phyloP scores from a whole-genome alignment of 2,797 vertebrate species.

The Tadarida brasiliensis region DNA sequence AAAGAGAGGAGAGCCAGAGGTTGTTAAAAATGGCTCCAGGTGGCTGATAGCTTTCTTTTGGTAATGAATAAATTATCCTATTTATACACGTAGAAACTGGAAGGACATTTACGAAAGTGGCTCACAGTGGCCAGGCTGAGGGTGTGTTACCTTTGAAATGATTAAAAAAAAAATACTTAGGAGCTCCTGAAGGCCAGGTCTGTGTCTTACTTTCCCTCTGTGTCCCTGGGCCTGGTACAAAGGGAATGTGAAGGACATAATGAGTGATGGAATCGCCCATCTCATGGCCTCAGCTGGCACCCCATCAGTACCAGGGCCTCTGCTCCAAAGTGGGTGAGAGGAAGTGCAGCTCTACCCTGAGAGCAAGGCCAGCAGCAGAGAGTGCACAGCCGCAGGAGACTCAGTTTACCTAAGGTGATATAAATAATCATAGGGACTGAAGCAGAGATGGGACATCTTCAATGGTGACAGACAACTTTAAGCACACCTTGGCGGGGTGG shows the following conservation, averaged over 20 bases:
- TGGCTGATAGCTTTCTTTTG: neutral
- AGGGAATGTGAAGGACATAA: neutral
- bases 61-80: neutral
- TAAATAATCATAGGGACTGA: neutral
- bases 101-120: neutral
- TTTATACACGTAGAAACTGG: neutral
- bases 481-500: neutral
- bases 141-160: neutral
- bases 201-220: neutral
- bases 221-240: neutral
- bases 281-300: neutral
- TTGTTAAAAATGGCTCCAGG: constrained; percentile 23
- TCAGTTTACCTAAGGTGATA: constrained; percentile 16
- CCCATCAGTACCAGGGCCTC: too few relatives aligned
- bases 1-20: neutral
- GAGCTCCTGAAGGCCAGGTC: neutral
- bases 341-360: neutral
- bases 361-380: neutral
- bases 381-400: neutral
- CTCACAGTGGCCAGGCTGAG: neutral
- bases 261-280: neutral
- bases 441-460: neutral
- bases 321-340: neutral
- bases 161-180: neutral
- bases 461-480: neutral